A percentile compares a stretch with the other conserved stretches of the same genome.
Evolutionary conservation across 2,888 invertebrate genomes (phyloP).

Genomic region (Psylliodes chrysocephalus): DNA sequence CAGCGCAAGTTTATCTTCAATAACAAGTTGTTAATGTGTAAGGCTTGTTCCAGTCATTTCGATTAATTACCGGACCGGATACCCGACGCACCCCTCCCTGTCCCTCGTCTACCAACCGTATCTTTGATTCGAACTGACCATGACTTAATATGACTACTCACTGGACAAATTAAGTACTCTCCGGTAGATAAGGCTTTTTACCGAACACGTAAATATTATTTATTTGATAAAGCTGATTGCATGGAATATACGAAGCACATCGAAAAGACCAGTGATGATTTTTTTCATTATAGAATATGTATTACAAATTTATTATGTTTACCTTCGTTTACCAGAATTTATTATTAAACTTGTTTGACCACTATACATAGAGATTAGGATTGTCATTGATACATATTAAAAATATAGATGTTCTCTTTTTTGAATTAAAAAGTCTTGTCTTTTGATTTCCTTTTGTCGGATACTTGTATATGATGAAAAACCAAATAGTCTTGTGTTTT

Average conservation of each 20-base stretch:
- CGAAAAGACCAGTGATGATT: no score
- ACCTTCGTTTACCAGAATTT: no score
- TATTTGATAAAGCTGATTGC: neutral
- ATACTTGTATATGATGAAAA: no score
- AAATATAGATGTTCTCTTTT: no score
- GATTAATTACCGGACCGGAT: constrained; percentile 58
- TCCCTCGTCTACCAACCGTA: constrained; percentile 25
- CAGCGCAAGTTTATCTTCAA: constrained; percentile 51
- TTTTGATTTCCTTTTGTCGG: no score
- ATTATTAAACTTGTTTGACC: no score
- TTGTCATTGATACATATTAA: no score
- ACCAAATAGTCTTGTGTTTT: no score
- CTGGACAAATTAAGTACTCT: constrained; percentile 36
- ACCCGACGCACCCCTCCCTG: constrained; percentile 22
- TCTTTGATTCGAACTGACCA: constrained; percentile 33
- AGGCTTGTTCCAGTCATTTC: constrained; percentile 59
- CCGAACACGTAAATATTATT: neutral
- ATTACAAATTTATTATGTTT: no score
- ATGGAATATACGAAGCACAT: neutral
- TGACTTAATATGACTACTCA: constrained; percentile 32
- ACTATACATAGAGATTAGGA: no score
- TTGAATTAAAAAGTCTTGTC: no score
- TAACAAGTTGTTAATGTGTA: constrained; percentile 61
- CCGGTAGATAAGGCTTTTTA: neutral
- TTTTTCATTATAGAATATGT: no score